These are phyloP conservation scores for Tuta absoluta DNA, from an alignment of 2,888 invertebrate species.

Conservation along the genomic window DNA sequence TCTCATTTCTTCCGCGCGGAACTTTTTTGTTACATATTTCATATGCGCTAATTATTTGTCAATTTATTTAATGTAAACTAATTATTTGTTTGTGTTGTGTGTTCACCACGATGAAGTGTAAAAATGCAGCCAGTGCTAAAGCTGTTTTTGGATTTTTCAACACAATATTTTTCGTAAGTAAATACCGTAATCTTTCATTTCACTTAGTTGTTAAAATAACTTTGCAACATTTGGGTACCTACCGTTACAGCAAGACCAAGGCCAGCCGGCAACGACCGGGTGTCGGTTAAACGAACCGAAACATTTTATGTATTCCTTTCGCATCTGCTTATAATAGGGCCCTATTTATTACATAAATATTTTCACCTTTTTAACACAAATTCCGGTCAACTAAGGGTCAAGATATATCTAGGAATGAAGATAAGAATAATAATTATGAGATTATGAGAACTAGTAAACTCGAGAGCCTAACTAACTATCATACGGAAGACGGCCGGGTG, in stretches of 20 bases:
- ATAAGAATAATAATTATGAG: too few relatives aligned
- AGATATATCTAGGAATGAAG: too few relatives aligned
- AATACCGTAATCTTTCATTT: constrained; percentile 13
- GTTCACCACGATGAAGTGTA: constrained; percentile 56
- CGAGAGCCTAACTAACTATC: too few relatives aligned
- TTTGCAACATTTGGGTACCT: not conserved
- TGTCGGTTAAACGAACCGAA: constrained; percentile 9
- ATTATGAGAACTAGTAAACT: too few relatives aligned
- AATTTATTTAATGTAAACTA: not conserved
- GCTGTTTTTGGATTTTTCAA: constrained; percentile 85
- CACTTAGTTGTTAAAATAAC: not conserved
- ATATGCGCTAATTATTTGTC: not conserved
- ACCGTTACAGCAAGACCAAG: constrained; percentile 3
- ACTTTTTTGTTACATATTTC: constrained; percentile 29
- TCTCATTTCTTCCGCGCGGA: constrained; percentile 33
- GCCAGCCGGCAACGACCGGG: not conserved
- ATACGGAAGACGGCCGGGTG: too few relatives aligned
- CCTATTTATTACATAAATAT: too few relatives aligned
- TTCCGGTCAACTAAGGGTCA: too few relatives aligned
- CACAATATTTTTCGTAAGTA: constrained; percentile 83
- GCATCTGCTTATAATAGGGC: not conserved
- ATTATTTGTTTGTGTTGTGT: too few relatives aligned
- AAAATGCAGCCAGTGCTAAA: constrained; percentile 80
- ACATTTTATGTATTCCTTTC: not conserved
- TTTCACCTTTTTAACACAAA: too few relatives aligned